Percentiles rank a stretch among this genome's conserved stretches.
Evolutionary conservation across 2,797 vertebrate species (phyloP).

Genomic region (Syngnathus rostellatus): DNA sequence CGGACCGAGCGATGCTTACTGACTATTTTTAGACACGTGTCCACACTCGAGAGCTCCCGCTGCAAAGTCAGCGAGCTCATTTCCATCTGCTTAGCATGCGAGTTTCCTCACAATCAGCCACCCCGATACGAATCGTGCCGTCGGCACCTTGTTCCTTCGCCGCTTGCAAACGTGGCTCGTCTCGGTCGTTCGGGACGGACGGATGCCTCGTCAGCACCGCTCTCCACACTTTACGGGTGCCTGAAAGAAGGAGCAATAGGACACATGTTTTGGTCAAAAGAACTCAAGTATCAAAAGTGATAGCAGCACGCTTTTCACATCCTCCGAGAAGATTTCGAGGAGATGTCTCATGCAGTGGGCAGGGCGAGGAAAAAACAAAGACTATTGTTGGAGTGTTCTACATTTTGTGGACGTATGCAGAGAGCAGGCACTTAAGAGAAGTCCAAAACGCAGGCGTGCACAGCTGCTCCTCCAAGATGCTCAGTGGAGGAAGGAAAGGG

Average conservation of each 20-base stretch:
- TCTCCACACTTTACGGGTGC: not conserved
- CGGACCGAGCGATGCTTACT: not conserved
- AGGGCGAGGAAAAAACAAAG: too few species aligned
- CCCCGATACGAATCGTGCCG: not conserved
- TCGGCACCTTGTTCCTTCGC: not conserved
- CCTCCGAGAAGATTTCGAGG: too few species aligned
- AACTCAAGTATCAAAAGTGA: too few species aligned
- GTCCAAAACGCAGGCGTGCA: not conserved
- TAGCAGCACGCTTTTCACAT: too few species aligned
- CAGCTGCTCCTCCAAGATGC: not conserved
- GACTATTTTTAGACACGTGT: not conserved
- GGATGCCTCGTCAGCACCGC: not conserved
- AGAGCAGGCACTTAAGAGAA: too few species aligned
- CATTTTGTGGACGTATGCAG: too few species aligned
- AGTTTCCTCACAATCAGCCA: not conserved
- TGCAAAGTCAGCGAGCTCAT: not conserved
- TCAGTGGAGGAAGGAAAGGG: slow-evolving; percentile 23
- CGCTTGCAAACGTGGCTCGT: not conserved
- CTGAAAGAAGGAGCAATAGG: not conserved
- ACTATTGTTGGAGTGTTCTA: too few species aligned
- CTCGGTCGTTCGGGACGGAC: not conserved
- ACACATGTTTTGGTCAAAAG: too few species aligned
- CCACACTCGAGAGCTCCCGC: not conserved
- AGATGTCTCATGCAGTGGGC: too few species aligned
- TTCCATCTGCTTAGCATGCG: slow-evolving; percentile 1